phyloP scores from a whole-genome alignment of 1,140 invertebrate genomes.

The Drosophila azteca region DNA sequence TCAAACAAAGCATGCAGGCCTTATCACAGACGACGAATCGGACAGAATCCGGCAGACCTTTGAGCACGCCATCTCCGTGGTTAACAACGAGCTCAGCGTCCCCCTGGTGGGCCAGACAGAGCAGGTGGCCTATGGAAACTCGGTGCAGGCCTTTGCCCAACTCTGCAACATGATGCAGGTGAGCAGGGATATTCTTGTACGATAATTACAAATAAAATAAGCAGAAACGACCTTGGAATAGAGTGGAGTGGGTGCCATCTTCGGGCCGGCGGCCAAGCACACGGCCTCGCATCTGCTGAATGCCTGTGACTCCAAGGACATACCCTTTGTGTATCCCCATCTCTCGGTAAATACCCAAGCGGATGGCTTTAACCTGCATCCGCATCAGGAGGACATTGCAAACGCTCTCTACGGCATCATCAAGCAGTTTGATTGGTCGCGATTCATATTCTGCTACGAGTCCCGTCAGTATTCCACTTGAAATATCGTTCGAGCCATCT shows the following conservation, averaged over 20 bases:
- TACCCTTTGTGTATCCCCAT: conserved; percentile 92
- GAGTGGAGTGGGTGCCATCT: conserved; percentile 90
- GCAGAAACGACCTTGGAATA: conserved; percentile 40
- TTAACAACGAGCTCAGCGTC: conserved; percentile 69
- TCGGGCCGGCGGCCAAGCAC: conserved; percentile 90
- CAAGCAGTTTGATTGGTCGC: conserved; percentile 90
- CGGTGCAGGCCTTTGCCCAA: conserved; percentile 77
- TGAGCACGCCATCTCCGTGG: conserved; percentile 71
- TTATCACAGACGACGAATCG: conserved; percentile 67
- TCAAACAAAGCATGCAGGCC: conserved; percentile 57
- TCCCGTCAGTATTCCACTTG: conserved; percentile 61
- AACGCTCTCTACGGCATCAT: conserved; percentile 90
- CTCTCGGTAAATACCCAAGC: conserved; percentile 86
- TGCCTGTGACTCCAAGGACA: conserved; percentile 93
- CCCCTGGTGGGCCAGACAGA: conserved; percentile 57
- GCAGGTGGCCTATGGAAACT: conserved; percentile 73
- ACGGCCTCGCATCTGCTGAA: conserved; percentile 91
- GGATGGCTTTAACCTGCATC: conserved; percentile 92
- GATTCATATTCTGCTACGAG: conserved; percentile 95
- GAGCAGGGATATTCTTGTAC: background rate
- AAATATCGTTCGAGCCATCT: background rate
- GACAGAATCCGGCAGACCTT: conserved; percentile 69
- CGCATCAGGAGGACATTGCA: conserved; percentile 89
- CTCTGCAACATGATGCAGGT: conserved; percentile 84
- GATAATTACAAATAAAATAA: background rate